Evolutionary conservation across 1,140 invertebrate genomes (phyloP).

Genomic region (Maconellicoccus hirsutus): DNA sequence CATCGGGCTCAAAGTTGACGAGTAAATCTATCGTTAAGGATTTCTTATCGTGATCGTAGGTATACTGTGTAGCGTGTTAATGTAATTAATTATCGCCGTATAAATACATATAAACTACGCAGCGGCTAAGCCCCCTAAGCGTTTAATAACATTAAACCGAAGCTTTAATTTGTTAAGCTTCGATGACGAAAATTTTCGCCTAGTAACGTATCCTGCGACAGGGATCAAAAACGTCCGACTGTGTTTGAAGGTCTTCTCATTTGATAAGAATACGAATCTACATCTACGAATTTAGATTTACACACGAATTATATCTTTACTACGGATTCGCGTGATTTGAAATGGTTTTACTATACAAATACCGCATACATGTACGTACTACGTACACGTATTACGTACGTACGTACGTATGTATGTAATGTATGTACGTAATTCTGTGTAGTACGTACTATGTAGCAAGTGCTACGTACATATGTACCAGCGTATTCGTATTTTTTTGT

Average conservation of each 20-base stretch:
- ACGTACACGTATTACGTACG: no score
- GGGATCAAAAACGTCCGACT: not conserved
- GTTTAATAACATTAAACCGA: not conserved
- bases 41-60: not conserved
- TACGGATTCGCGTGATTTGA: not conserved
- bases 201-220: no score
- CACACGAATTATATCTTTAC: not conserved
- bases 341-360: no score
- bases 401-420: no score
- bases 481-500: no score
- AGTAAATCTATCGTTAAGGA: slow-evolving; percentile 45
- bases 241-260: slow-evolving; percentile 2
- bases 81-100: not conserved
- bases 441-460: no score
- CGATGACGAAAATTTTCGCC: not conserved
- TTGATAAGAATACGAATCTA: not conserved
- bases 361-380: no score
- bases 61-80: not conserved
- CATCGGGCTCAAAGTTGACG: slow-evolving; percentile 95
- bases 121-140: not conserved
- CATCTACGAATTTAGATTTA: not conserved
- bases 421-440: no score
- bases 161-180: not conserved
- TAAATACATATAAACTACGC: not conserved
- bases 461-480: no score